phyloP scores from a whole-genome alignment of 2,888 invertebrate species.

The Taenaris catops region DNA sequence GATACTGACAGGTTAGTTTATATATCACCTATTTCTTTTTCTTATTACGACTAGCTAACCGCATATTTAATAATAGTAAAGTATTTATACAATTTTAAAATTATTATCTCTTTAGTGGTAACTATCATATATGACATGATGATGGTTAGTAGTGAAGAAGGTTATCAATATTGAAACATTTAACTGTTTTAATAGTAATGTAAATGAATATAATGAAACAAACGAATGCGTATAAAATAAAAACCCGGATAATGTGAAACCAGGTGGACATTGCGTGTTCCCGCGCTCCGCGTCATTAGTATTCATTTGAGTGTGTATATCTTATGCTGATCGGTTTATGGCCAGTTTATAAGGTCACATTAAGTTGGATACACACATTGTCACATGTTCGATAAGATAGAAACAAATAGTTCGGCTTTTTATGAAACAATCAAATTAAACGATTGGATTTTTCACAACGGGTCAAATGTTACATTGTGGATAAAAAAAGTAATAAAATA shows the following conservation, averaged over 20 bases:
- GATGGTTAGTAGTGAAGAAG: no score
- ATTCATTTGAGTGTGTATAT: conserved; percentile 19
- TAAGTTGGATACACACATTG: conserved; percentile 12
- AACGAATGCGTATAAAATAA: neutral
- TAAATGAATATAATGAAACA: no score
- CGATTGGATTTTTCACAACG: neutral
- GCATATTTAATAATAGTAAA: no score
- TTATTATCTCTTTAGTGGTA: no score
- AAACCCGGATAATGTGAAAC: conserved; percentile 12
- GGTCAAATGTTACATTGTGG: conserved; percentile 3
- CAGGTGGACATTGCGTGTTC: conserved; percentile 15
- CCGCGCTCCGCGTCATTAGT: conserved; percentile 17
- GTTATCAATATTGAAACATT: no score
- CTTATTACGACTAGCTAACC: no score
- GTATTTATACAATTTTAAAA: no score
- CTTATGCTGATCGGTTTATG: conserved; percentile 15
- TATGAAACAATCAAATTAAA: neutral
- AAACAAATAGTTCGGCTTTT: neutral
- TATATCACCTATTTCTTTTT: no score
- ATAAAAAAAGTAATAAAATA: no score
- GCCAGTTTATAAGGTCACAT: conserved; percentile 17
- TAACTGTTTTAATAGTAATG: no score
- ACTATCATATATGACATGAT: no score
- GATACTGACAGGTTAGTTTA: no score
- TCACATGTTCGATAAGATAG: conserved; percentile 8